Evolutionary conservation across 2,113 vertebrate genomes (phyloP), one percentile per base, ranked within the genome.

Genomic region (Cebus imitator): DNA sequence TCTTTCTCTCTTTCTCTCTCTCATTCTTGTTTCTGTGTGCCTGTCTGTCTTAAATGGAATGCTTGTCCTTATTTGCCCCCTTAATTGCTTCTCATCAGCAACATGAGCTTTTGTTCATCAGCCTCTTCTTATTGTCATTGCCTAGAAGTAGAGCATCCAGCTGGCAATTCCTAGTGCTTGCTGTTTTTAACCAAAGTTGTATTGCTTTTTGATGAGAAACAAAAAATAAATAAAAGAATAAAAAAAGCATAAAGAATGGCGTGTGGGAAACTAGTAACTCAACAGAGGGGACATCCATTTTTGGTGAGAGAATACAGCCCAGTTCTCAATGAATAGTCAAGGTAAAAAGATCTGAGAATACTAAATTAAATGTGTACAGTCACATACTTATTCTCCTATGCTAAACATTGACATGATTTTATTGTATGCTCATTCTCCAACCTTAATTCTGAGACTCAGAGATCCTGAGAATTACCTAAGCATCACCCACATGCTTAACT

Each of bases 41-140:
- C 14, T 78, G 3, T 40, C 40, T 37, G 2, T 43, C 18, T 45
- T 5, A 94, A 75, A 18, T 72, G 45, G 27, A 85, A 43, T 1
- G 6, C 35, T 86, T 84, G 20, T 94, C 81, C 78, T 95, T 52
- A 76, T 84, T 91, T 86, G 35, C 8, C 10, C 17, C 11, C 81
- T 83, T 89, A 48, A 93, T 85, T 96, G 30, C 1, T 18, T 95
- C 88, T 93, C 85, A 93, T 85, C 73, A 95, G 37, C 57, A 94
- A 21, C 35, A 61, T 9, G 32, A 83, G 32, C 35, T 58, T 43
- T 61, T 87, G 30, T 73, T 97, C 50, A 82, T 83, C 58, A 96
- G n/a, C 43, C 45, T 61, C n/a, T 94, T 96, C 80, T 91, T 76
- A 73, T 70, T 94, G 48, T 73, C 66, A 80, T 83, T 85, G 89